These are phyloP conservation scores for Chelonus insularis DNA, from an alignment of 1,140 invertebrate genomes.

Conservation along the genomic window DNA sequence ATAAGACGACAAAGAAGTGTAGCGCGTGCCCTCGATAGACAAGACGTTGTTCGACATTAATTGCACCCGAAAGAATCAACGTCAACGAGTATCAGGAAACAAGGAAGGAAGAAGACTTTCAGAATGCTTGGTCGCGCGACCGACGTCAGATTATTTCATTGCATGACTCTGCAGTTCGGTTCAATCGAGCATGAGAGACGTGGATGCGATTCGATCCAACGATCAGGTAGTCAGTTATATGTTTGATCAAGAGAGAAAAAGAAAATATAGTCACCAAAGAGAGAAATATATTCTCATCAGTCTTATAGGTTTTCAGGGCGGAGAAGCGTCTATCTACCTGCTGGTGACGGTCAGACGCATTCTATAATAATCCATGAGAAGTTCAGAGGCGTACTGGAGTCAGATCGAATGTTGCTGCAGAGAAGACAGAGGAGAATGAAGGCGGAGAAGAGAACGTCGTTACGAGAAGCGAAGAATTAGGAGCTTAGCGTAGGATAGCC, in stretches of 20 bases:
- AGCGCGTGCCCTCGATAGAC: not conserved
- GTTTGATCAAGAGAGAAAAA: not conserved
- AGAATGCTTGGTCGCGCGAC: slow-evolving; percentile 10
- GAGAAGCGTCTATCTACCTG: slow-evolving; percentile 57
- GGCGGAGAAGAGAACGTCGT: slow-evolving; percentile 16
- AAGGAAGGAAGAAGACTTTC: not conserved
- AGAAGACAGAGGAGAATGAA: not conserved
- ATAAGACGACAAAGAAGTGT: not conserved
- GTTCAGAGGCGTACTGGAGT: slow-evolving; percentile 37
- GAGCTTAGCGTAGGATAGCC: slow-evolving; percentile 23
- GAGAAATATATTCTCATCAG: not conserved
- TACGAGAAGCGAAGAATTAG: slow-evolving; percentile 23
- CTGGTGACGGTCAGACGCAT: slow-evolving; percentile 46
- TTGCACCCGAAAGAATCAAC: slow-evolving; percentile 15
- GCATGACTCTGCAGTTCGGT: slow-evolving; percentile 14
- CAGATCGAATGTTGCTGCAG: not conserved
- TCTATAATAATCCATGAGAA: slow-evolving; percentile 60
- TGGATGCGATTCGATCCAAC: slow-evolving; percentile 8
- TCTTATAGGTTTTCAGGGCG: slow-evolving; percentile 30
- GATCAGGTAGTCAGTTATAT: not conserved
- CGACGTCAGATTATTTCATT: slow-evolving; percentile 12
- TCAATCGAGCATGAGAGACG: slow-evolving; percentile 6
- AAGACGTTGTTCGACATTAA: slow-evolving; percentile 5
- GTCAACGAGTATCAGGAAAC: not conserved
- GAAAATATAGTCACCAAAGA: not conserved